Conservation (phyloP, 2,797 vertebrate species). For the Babyrousa celebensis region DNA sequence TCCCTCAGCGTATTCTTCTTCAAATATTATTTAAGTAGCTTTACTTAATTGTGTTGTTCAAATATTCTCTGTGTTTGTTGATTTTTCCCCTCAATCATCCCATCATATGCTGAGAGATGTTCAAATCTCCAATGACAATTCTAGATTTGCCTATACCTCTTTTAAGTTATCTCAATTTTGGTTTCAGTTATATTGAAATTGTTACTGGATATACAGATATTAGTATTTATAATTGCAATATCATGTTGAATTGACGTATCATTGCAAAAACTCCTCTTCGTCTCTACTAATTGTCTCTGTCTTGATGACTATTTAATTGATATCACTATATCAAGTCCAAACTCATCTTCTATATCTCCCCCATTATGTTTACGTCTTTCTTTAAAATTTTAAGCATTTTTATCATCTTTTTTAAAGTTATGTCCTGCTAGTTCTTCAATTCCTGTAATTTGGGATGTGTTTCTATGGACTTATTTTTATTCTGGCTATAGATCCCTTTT, state of each 20-base stretch:
- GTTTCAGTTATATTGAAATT: background rate
- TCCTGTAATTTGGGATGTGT: background rate
- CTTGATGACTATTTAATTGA: background rate
- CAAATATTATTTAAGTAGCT: background rate
- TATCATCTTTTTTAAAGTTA: background rate
- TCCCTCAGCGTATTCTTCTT: background rate
- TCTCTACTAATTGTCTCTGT: background rate
- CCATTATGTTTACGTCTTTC: background rate
- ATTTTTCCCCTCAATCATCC: background rate
- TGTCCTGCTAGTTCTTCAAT: background rate
- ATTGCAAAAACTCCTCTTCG: background rate
- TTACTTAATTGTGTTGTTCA: background rate
- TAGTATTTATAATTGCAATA: background rate
- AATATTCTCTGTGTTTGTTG: background rate
- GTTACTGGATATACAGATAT: background rate
- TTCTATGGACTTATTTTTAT: background rate
- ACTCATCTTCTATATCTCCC: background rate
- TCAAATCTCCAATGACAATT: background rate
- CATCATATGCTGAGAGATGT: background rate
- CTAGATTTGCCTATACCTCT: background rate
- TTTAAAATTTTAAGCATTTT: background rate
- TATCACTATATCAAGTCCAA: background rate
- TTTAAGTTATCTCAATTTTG: background rate
- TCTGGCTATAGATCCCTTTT: background rate
- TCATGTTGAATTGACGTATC: background rate